A percentile compares a stretch with the other conserved stretches of the same genome.
phyloP scores from a whole-genome alignment of 92 coral and sea anemone species.

The Palythoa grandis region DNA sequence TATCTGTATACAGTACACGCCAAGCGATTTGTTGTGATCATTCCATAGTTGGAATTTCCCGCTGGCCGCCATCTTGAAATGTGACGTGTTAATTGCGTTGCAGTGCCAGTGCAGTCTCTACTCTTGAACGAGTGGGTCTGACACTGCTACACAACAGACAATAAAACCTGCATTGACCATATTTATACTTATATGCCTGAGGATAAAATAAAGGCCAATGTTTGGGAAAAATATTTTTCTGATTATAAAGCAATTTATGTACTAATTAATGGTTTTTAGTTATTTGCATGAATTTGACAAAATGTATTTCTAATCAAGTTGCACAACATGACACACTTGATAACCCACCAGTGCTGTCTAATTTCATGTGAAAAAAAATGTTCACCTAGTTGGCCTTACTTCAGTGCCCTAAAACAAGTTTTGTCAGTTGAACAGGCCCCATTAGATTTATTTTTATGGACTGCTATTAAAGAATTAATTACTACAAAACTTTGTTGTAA shows the following conservation, averaged over 20 bases:
- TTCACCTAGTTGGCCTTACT: slow-evolving; percentile 15
- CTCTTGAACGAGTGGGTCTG: too few species aligned
- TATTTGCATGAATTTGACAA: slow-evolving; percentile 22
- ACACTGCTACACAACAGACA: slow-evolving; percentile 23
- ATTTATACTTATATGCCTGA: slow-evolving; percentile 7
- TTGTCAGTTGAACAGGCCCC: slow-evolving; percentile 21
- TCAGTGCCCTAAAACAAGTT: slow-evolving; percentile 21
- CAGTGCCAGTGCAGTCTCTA: too few species aligned
- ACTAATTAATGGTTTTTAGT: slow-evolving; percentile 8
- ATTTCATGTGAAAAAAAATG: slow-evolving; percentile 10
- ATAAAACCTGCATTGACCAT: too few species aligned
- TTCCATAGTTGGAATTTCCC: too few species aligned
- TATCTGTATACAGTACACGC: too few species aligned
- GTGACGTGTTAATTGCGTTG: too few species aligned
- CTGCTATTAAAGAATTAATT: slow-evolving; percentile 18
- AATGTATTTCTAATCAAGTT: slow-evolving; percentile 16
- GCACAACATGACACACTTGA: slow-evolving; percentile 14
- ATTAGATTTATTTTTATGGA: not conserved
- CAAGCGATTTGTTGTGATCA: too few species aligned
- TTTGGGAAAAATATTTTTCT: slow-evolving; percentile 3
- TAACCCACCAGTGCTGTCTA: slow-evolving; percentile 18
- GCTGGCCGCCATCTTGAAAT: too few species aligned
- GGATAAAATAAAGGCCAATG: slow-evolving; percentile 15
- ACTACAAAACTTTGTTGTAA: slow-evolving; percentile 4
- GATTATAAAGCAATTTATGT: too few species aligned